phyloP scores from a whole-genome alignment of 2,888 invertebrate genomes.

The Drosophila nigritarsus region DNA sequence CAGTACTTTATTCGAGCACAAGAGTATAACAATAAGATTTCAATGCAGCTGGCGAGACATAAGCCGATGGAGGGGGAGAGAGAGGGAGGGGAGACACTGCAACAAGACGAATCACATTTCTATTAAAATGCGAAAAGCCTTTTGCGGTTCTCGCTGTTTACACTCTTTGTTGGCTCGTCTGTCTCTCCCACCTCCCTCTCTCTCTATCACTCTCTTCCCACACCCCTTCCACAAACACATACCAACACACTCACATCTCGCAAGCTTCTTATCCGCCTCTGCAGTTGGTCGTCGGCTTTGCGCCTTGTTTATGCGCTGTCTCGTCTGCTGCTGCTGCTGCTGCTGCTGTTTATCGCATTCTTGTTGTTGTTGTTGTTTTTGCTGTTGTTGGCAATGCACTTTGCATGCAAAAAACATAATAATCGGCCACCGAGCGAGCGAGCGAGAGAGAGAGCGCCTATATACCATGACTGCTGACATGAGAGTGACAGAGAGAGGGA shows the following conservation, averaged over 20 bases:
- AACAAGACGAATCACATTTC: constrained; percentile 73
- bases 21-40: constrained; percentile 50
- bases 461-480: not conserved
- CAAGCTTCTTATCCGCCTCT: constrained; percentile 39
- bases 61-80: not conserved
- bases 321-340: constrained; percentile 16
- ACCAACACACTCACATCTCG: not conserved
- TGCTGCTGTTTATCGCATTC: constrained; percentile 60
- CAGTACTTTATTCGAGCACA: constrained; percentile 19
- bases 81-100: not conserved
- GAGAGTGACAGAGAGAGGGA: constrained; percentile 5
- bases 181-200: not conserved
- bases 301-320: constrained; percentile 72
- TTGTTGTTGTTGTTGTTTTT: constrained; percentile 4
- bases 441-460: not conserved
- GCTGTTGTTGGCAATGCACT: constrained; percentile 72
- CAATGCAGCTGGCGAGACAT: constrained; percentile 23
- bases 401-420: constrained; percentile 78
- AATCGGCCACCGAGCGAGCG: constrained; percentile 49
- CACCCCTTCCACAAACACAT: not conserved
- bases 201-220: not conserved
- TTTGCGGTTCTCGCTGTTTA: constrained; percentile 67
- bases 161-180: constrained; percentile 43
- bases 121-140: constrained; percentile 79
- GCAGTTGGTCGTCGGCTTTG: constrained; percentile 35